Evolutionary conservation across 2,797 vertebrate species (phyloP).

Genomic region (Rhinella marina): DNA sequence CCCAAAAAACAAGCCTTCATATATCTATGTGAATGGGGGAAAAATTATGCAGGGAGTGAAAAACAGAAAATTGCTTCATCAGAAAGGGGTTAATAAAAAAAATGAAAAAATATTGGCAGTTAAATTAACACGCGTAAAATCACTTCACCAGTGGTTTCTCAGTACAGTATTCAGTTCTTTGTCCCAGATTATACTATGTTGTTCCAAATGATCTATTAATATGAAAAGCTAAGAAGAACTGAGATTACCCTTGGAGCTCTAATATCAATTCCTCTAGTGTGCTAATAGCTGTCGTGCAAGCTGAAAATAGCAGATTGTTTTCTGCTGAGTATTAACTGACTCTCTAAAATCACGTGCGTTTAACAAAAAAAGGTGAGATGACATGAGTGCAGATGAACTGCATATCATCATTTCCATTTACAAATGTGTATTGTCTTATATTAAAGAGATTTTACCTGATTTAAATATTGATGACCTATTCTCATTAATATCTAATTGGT

Average conservation of each 20-base stretch:
- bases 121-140: too few relatives aligned
- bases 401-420: neutral
- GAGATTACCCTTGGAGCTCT: slow-evolving; percentile 24
- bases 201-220: neutral
- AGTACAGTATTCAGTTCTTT: neutral
- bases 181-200: neutral
- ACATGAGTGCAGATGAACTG: neutral
- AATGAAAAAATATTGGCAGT: too few relatives aligned
- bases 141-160: neutral
- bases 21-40: too few relatives aligned
- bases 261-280: neutral
- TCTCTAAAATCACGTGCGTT: neutral
- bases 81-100: too few relatives aligned
- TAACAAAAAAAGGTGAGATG: neutral
- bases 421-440: neutral
- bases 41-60: too few relatives aligned
- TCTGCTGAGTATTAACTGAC: slow-evolving; percentile 18
- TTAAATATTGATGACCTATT: too few relatives aligned
- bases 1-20: too few relatives aligned
- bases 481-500: too few relatives aligned
- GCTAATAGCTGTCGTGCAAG: neutral
- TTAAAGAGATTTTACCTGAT: too few relatives aligned
- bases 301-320: slow-evolving; percentile 14
- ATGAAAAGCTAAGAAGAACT: neutral
- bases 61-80: too few relatives aligned